A percentile compares a stretch with the other conserved stretches of the same genome.
Conservation (phyloP, 2,888 invertebrate genomes). For the Caenorhabditis sp. region DNA sequence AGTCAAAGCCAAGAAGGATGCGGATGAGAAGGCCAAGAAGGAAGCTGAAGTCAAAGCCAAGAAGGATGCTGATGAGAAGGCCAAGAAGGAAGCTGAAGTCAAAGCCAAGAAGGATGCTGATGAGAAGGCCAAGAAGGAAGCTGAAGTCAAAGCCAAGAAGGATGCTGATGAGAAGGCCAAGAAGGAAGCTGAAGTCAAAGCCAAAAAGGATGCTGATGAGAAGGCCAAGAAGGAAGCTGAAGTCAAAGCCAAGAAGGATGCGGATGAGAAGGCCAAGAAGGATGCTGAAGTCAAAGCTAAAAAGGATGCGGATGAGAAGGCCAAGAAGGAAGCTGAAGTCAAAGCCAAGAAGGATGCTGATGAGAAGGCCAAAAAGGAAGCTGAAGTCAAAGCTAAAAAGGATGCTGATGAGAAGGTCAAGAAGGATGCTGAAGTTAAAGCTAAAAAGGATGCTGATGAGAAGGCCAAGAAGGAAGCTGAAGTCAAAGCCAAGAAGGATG, state of each 20-base stretch:
- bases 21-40: too few species aligned
- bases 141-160: slow-evolving; percentile 20
- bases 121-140: slow-evolving; percentile 13
- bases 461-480: slow-evolving; percentile 2
- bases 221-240: slow-evolving; percentile 3
- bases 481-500: background rate
- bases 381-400: slow-evolving; percentile 7
- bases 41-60: slow-evolving; percentile 22
- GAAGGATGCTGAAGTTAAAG: background rate
- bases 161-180: slow-evolving; percentile 9
- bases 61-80: slow-evolving; percentile 2
- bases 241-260: too few species aligned
- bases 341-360: slow-evolving; percentile 18
- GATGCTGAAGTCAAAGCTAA: too few species aligned
- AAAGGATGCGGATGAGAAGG: too few species aligned
- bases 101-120: too few species aligned
- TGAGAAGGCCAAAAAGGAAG: slow-evolving; percentile 3
- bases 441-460: background rate
- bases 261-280: too few species aligned
- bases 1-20: too few species aligned
- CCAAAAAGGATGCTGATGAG: slow-evolving; percentile 6
- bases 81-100: slow-evolving; percentile 18
- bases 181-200: slow-evolving; percentile 18
- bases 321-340: slow-evolving; percentile 18
- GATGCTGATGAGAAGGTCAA: background rate